Base-by-base conservation (phyloP, 1,140 invertebrate genomes). In the Bactericera cockerelli region DNA sequence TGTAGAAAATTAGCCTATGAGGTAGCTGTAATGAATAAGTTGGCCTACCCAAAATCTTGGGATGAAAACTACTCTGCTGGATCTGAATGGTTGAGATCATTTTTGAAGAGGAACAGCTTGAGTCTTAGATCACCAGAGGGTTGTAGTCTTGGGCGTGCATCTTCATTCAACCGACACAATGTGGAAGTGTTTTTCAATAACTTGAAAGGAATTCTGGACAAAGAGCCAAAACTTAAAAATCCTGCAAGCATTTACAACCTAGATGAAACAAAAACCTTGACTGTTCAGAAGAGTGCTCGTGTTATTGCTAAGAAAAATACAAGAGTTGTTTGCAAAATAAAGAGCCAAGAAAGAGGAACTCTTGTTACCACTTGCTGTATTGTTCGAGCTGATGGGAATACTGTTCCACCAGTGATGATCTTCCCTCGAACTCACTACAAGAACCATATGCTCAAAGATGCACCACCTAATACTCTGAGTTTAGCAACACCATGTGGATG, bases 151-250 rank as follows among this genome's bases (percentile, higher is more conserved):
- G 65, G 69, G 1, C 63, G 71, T 60, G 69, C 69, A 22, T 74
- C 69, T 2, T 65, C 66, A 13, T 74, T 76, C 61, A 76, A 75
- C 65, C 70, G 70, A 74, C 56, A 57, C 10, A 72, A 72, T 63
- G 67, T 73, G 1, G 39, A 33, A 11, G 53, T 57, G 26, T 75
- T 56, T 16, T 56, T 26, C 25, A 25, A 56, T 24, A 56, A 56
- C 16, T 8, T 56, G 19, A 56, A 24, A 24, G 25, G 16, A n/a
- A 6, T 56, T 24, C 6, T 26, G n/a, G 61, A 59, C 36, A 60
- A 63, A 11, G 61, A 63, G 42, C 3, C 60, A 22, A 24, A 0
- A 6, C 31, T 66, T 22, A 59, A 59, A 11, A 53, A 61, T 63
- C 57, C 60, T 19, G 24, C 55, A 21, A 14, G 58, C 22, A 65